Base-by-base conservation (phyloP, 1,140 invertebrate species). In the Caenorhabditis tropicalis region DNA sequence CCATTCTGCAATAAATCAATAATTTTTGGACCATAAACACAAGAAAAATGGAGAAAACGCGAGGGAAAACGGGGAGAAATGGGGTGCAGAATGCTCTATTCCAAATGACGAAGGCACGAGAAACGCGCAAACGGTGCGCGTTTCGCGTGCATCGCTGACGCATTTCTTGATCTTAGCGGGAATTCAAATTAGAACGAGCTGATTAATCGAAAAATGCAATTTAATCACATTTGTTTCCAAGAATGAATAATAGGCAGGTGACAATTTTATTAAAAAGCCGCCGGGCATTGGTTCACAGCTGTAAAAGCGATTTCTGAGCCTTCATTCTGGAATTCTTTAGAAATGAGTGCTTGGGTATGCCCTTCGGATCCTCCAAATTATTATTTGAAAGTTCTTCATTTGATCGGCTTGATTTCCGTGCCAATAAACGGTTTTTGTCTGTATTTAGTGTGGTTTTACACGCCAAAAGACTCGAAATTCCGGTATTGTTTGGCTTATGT, bases 1-100 rank as follows among this genome's bases (percentile, higher is more conserved):
- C 93, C 65, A 74, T 74, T 43, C 36, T 74, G 65, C 33, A 36
- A 65, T 19, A 51, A 6, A 51, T n/a, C 6, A 51, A n/a, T 51
- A 51, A n/a, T 51, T 19, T n/a, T 19, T 51, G 0, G 15, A n/a
- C 4, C 7, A 56, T 27, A 27, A 19, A 15, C 12, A 29, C 27
- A 58, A 58, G 21, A 58, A 58, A 58, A 31, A 27, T 1, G 9
- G 10, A 29, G 21, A 29, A 31, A 36, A 33, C 3, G 6, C 16
- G 29, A 33, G 19, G 16, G 19, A 65, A 65, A 65, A 36, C 21
- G 7, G 7, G 21, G 12, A 29, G 19, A 29, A 58, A 58, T 10
- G 21, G 9, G 29, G 6, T 9, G 27, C 6, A 29, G 29, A 58
- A 29, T 1, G 39, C 39, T n/a, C n/a, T n/a, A 43, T 43, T 43